Evolutionary conservation across 2,888 invertebrate species (phyloP).

Genomic region (Andrena dorsata): DNA sequence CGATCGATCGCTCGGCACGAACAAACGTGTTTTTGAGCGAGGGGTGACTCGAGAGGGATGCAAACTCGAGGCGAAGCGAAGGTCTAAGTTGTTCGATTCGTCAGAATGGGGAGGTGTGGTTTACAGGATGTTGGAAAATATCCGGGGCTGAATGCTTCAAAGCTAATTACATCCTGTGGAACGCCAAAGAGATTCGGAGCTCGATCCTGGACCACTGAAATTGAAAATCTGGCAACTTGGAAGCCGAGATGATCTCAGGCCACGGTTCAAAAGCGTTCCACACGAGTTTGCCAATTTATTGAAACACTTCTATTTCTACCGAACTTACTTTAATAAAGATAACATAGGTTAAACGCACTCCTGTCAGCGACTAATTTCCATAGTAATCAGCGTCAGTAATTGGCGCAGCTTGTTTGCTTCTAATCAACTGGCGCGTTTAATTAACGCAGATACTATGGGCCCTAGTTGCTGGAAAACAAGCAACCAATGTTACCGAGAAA

Average conservation of each 20-base stretch:
- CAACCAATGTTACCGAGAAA: slow-evolving; percentile 1
- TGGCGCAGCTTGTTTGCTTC: not conserved
- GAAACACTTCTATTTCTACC: not conserved
- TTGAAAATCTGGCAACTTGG: too few species aligned
- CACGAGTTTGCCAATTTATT: not conserved
- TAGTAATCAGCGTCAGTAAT: slow-evolving; percentile 7
- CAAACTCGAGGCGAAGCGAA: slow-evolving; percentile 13
- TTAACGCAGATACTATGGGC: not conserved
- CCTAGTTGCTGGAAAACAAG: not conserved
- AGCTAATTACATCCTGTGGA: not conserved
- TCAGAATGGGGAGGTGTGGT: slow-evolving; percentile 4
- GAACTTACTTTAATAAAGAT: not conserved
- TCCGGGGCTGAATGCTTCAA: not conserved
- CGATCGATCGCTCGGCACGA: slow-evolving; percentile 27
- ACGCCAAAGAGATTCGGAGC: not conserved
- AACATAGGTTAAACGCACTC: not conserved
- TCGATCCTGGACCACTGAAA: not conserved
- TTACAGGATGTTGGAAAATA: slow-evolving; percentile 7
- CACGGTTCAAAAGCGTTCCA: not conserved
- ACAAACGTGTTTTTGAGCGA: slow-evolving; percentile 23
- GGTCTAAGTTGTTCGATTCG: not conserved
- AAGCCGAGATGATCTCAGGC: too few species aligned
- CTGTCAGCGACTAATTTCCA: not conserved
- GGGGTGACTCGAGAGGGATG: slow-evolving; percentile 22
- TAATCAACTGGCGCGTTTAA: slow-evolving; percentile 2